A percentile compares a stretch with the other conserved stretches of the same genome.
Evolutionary conservation across 2,888 invertebrate species (phyloP).

Genomic region (Drosophila conformis): DNA sequence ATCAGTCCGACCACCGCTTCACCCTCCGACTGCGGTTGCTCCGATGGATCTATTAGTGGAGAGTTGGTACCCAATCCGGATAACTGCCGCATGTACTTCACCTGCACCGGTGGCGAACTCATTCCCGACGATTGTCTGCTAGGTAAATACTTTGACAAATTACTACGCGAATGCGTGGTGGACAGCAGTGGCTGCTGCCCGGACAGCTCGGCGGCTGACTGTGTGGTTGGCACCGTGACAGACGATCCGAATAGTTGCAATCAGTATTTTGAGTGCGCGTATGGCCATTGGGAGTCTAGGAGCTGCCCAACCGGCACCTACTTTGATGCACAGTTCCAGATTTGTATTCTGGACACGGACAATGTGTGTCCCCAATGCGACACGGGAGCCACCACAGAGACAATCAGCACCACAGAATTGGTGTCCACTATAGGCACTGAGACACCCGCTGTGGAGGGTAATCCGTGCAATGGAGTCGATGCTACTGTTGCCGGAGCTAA

Average conservation of each 20-base stretch:
- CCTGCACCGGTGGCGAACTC: constrained; percentile 67
- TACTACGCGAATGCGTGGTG: neutral
- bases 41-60: constrained; percentile 55
- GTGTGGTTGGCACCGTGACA: constrained; percentile 8
- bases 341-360: constrained; percentile 38
- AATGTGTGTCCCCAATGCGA: constrained; percentile 37
- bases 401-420: neutral
- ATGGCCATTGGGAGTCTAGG: constrained; percentile 43
- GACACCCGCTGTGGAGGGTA: neutral
- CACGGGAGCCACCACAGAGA: neutral
- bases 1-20: constrained; percentile 10
- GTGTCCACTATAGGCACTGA: neutral
- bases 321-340: constrained; percentile 19
- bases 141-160: constrained; percentile 68
- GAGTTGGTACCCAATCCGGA: constrained; percentile 52
- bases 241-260: constrained; percentile 35
- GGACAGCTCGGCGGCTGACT: constrained; percentile 34
- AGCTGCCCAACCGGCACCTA: constrained; percentile 51
- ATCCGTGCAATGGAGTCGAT: constrained; percentile 32
- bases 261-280: constrained; percentile 38
- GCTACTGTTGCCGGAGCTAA: constrained; percentile 23
- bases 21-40: constrained; percentile 53
- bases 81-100: constrained; percentile 66
- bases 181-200: constrained; percentile 49
- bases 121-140: constrained; percentile 59